phyloP scores from a whole-genome alignment of 2,797 vertebrate species.

The Phataginus tricuspis region DNA sequence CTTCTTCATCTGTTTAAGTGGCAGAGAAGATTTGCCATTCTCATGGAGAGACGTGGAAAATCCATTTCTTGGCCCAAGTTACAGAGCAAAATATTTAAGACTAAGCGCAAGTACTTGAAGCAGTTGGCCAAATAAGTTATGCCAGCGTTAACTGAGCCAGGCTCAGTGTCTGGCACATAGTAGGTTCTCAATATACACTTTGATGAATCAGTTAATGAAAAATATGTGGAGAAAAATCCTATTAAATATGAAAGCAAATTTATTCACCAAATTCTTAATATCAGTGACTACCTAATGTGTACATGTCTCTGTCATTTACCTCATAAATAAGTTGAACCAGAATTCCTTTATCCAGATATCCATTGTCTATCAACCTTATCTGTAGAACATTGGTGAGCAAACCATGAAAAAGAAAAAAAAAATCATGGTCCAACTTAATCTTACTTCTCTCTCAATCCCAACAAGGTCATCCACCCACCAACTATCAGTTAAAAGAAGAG shows the following conservation, averaged over 20 bases:
- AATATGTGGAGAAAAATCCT: neutral
- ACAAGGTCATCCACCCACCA: neutral
- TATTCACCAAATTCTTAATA: neutral
- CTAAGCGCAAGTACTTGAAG: neutral
- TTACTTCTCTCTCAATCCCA: neutral
- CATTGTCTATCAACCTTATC: neutral
- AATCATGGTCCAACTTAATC: neutral
- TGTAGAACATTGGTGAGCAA: neutral
- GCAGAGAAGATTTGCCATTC: neutral
- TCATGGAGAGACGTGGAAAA: conserved; percentile 40
- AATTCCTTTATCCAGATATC: neutral
- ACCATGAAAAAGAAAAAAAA: neutral
- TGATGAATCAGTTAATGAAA: neutral
- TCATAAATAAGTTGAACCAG: neutral
- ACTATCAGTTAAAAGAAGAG: neutral
- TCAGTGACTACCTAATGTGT: neutral
- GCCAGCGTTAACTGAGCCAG: neutral
- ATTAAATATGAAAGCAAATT: neutral
- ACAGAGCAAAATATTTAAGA: neutral
- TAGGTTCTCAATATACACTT: neutral
- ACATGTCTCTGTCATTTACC: neutral
- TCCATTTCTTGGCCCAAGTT: conserved; percentile 20
- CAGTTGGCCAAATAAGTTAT: neutral
- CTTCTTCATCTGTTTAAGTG: conserved; percentile 41
- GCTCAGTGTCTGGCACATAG: neutral